Percentiles rank a stretch among this genome's conserved stretches.
Conservation (phyloP, 1,140 invertebrate genomes). For the Anoplolepis gracilipes region DNA sequence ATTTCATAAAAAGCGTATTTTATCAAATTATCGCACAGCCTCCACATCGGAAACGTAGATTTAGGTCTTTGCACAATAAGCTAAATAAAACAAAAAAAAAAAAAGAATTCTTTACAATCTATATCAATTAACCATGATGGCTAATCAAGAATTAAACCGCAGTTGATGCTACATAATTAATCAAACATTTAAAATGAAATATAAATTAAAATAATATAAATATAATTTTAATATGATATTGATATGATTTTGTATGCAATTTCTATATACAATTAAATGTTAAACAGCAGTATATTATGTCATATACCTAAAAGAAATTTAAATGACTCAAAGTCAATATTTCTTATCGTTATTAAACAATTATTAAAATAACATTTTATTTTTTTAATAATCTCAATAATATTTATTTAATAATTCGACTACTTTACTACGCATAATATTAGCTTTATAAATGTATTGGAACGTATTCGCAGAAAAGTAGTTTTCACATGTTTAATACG, state of each 20-base stretch:
- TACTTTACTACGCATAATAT: background rate
- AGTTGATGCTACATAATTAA: too few relatives aligned
- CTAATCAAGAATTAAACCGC: too few relatives aligned
- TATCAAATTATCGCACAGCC: conserved; percentile 40
- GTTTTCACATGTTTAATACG: too few relatives aligned
- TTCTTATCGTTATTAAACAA: background rate
- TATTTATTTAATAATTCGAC: background rate
- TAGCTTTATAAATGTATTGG: background rate
- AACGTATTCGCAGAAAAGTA: too few relatives aligned
- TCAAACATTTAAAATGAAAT: too few relatives aligned
- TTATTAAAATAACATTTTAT: conserved; percentile 1
- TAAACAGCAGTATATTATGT: background rate
- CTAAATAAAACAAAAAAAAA: background rate
- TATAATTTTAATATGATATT: too few relatives aligned
- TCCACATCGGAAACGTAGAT: conserved; percentile 16
- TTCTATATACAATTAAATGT: too few relatives aligned
- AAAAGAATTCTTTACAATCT: too few relatives aligned
- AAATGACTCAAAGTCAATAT: background rate
- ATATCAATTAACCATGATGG: too few relatives aligned
- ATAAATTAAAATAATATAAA: too few relatives aligned
- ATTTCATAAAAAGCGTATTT: conserved; percentile 20
- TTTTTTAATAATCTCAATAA: background rate
- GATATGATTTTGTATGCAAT: too few relatives aligned
- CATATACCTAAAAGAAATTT: background rate
- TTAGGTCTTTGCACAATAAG: conserved; percentile 22